Evolutionary conservation across 2,797 vertebrate species (phyloP), one percentile per base, ranked within the genome.

Genomic region (Rhinoraja longicauda): DNA sequence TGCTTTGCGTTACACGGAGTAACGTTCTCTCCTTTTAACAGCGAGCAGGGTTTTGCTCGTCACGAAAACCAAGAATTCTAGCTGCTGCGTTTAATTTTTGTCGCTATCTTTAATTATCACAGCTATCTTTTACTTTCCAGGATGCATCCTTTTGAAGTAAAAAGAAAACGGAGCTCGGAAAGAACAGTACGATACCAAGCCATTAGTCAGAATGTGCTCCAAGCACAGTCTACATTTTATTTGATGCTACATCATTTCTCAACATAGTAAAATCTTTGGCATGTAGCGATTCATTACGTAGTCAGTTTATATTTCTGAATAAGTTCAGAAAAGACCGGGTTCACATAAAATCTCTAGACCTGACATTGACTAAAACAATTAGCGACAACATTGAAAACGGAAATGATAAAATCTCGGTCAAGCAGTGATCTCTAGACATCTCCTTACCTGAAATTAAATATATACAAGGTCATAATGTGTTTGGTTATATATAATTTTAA

Each of bases 211-310:
- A 92, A 72, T 92, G 90, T 53, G 90, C 70, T 73, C 94, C 96
- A 95, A 97, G 96, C 96, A 96, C 97, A 96, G 95, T 96, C 96
- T 96, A 97, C 96, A 97, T 95, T 97, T 97, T 98, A 98, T 98
- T 98, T 98, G 97, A 98, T 97, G 98, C 98, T 98, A 98, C 98
- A 98, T 96, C 90, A 96, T 96, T 95, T 97, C 97, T 97, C 97
- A 98, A 98, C 98, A 99, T 98, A 97, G 98, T 97, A 98, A 99
- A 99, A 99, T 99, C 98, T 99, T 99, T 99, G 98, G 98, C 97
- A 99, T 99, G 97, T 96, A 98, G 97, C 95, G 96, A 97, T 95
- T 97, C 95, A 96, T 97, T 95, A 95, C 96, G 95, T 97, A 95
- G 95, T 96, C 95, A 96, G 96, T 94, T 67, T 84, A 94, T 93